phyloP scores from a whole-genome alignment of 2,888 invertebrate species.

The Ormyrus thymus region DNA sequence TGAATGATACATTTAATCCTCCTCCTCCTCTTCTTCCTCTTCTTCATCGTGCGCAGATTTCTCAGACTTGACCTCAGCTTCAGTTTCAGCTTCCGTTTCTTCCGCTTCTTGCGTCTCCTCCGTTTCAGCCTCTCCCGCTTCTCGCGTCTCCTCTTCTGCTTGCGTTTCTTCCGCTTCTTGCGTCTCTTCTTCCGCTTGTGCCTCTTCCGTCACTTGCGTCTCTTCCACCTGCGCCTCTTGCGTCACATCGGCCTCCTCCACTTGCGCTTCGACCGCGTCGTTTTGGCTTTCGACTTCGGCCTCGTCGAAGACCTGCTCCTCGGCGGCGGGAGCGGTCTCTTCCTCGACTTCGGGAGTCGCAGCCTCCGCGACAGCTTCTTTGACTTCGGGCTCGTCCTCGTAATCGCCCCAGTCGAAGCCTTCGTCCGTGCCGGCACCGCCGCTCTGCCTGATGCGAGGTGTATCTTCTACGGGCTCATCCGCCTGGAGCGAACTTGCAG shows the following conservation, averaged over 20 bases:
- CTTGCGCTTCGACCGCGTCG: slow-evolving; percentile 60
- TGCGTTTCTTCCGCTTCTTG: slow-evolving; percentile 51
- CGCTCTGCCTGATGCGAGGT: slow-evolving; percentile 15
- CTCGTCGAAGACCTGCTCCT: slow-evolving; percentile 60
- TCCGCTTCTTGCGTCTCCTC: slow-evolving; percentile 28
- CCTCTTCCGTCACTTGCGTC: slow-evolving; percentile 58
- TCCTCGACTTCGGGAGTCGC: slow-evolving; percentile 46
- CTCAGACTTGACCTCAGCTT: slow-evolving; percentile 49
- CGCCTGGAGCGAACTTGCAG: slow-evolving; percentile 35
- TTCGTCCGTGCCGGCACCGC: slow-evolving; percentile 54
- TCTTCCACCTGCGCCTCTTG: slow-evolving; percentile 45
- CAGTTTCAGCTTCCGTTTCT: slow-evolving; percentile 47
- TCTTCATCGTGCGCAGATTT: slow-evolving; percentile 53
- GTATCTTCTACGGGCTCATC: slow-evolving; percentile 53
- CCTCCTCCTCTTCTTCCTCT: slow-evolving; percentile 43
- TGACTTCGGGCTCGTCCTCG: slow-evolving; percentile 44
- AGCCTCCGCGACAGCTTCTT: slow-evolving; percentile 51
- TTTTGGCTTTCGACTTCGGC: slow-evolving; percentile 59
- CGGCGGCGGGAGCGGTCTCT: slow-evolving; percentile 51
- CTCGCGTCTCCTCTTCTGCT: slow-evolving; percentile 36
- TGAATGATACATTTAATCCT: slow-evolving; percentile 38
- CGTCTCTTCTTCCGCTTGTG: slow-evolving; percentile 38
- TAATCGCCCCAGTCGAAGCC: slow-evolving; percentile 58
- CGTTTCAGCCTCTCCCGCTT: slow-evolving; percentile 37
- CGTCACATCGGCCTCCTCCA: slow-evolving; percentile 53